Evolutionary conservation across 2,113 vertebrate species (phyloP), one percentile per base, ranked within the genome.

Genomic region (Gallinago undulata): DNA sequence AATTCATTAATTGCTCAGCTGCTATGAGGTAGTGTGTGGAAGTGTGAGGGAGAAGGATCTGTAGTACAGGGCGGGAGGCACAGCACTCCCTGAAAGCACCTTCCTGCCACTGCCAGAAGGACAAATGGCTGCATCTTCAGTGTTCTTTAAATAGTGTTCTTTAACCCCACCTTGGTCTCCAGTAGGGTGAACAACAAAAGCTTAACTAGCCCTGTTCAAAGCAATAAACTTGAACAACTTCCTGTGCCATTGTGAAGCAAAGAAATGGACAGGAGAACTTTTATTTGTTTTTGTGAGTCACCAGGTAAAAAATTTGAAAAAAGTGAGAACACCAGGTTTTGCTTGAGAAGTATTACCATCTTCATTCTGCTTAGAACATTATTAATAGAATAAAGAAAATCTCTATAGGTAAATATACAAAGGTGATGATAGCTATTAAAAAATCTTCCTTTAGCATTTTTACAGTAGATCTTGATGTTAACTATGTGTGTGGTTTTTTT

Each of bases 101-200:
- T 82, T 33, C 25, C 37, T 55, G 64, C 1, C 1, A 1, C 22
- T 55, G 62, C 43, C 37, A 28, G 35, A 3, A 74, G 62, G 45
- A 59, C 0, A 0, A 3, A 3, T 23, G 57, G 10, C 11, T 30
- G 14, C 16, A 12, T 7, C 33, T 84, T 57, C 39, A 17, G 33
- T 47, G 33, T 9, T 39, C 66, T 87, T 69, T 37, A 13, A 45
- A 31, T 22, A 24, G 23, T 48, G 48, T 48, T 48, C 48, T 48
- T 48, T 48, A 48, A 48, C 11, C 6, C 21, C 48, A 22, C 48
- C 48, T 12, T 48, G 1, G 1, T 22, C 19, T 13, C 8, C 4
- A 16, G 22, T 19, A 63, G 4, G 35, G 11, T 50, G 14, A 35
- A 14, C 35, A 22, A 59, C 4, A 62, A 9, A 55, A 39, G 5